Evolutionary conservation across 2,888 invertebrate species (phyloP).

Genomic region (Exocentrus adspersus): DNA sequence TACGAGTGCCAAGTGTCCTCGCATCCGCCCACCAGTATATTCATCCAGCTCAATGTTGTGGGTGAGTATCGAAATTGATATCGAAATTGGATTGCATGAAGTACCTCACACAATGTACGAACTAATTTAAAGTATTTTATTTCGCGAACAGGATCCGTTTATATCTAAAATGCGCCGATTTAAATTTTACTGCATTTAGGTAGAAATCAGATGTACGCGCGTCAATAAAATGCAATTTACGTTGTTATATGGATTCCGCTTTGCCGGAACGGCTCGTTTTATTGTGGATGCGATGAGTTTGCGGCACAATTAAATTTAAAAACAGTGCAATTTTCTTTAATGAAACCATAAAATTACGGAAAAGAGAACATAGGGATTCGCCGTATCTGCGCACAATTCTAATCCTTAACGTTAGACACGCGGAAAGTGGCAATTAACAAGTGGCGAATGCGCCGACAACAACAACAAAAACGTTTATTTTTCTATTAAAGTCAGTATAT

Average conservation of each 20-base stretch:
- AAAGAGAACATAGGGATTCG: background rate
- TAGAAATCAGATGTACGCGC: background rate
- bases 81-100: too few relatives aligned
- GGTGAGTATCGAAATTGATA: conserved; percentile 71
- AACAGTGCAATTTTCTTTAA: background rate
- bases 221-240: background rate
- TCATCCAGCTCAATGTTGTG: conserved; percentile 84
- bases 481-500: too few relatives aligned
- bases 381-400: too few relatives aligned
- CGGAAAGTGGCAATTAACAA: too few relatives aligned
- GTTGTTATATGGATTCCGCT: background rate
- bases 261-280: background rate
- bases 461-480: too few relatives aligned
- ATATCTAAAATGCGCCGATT: background rate
- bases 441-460: too few relatives aligned
- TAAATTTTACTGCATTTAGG: background rate
- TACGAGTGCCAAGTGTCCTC: conserved; percentile 94
- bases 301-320: background rate
- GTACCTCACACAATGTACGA: too few relatives aligned
- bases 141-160: too few relatives aligned
- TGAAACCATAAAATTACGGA: background rate
- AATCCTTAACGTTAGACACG: too few relatives aligned
- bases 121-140: too few relatives aligned
- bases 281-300: background rate
- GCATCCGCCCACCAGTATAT: conserved; percentile 90